Evolutionary conservation across 2,113 vertebrate species (phyloP).

Genomic region (Anseranas semipalmata): DNA sequence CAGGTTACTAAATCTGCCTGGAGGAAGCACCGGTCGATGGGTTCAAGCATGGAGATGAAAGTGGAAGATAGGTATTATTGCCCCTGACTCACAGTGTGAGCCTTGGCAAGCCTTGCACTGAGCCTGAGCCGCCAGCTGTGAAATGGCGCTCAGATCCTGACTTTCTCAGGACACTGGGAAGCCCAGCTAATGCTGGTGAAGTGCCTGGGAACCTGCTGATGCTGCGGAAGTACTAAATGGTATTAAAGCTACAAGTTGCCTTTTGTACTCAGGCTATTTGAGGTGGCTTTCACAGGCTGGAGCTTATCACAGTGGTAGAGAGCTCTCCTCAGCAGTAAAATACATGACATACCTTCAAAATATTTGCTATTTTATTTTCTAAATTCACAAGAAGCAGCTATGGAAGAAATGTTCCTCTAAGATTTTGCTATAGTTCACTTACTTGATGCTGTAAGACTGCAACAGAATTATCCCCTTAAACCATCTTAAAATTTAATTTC

Average conservation of each 20-base stretch:
- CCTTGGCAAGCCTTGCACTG: not conserved
- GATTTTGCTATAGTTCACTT: slow-evolving; percentile 3
- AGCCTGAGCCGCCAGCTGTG: not conserved
- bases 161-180: not conserved
- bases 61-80: not conserved
- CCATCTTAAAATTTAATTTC: not conserved
- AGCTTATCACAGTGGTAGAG: not conserved
- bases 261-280: not conserved
- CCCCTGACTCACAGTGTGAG: not conserved
- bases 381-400: not conserved
- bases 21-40: not conserved
- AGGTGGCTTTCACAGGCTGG: not conserved
- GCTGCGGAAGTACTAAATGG: not conserved
- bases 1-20: slow-evolving; percentile 10
- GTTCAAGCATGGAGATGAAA: slow-evolving; percentile 37
- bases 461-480: not conserved
- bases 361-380: not conserved
- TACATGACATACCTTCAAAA: not conserved
- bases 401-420: not conserved
- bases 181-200: not conserved
- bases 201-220: not conserved
- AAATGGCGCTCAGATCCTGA: not conserved
- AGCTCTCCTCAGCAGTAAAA: not conserved
- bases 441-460: not conserved
- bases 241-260: not conserved